These are phyloP conservation scores for Lucilia cuprina DNA, from an alignment of 1,140 invertebrate species.

Conservation along the genomic window DNA sequence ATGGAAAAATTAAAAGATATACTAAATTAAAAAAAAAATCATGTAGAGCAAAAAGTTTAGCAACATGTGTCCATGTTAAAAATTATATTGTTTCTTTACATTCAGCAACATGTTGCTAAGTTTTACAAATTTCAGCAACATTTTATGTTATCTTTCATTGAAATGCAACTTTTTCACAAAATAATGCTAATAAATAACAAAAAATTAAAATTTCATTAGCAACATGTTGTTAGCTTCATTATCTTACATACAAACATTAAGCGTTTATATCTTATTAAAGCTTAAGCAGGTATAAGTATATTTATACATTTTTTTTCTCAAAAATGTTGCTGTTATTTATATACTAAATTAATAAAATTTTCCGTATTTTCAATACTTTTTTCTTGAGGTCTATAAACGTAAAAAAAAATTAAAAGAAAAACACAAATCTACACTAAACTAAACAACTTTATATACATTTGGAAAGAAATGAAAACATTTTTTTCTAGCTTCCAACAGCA, in stretches of 20 bases:
- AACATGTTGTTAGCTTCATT: no score
- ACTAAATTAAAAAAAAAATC: not conserved
- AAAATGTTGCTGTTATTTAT: not conserved
- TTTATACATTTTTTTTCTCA: not conserved
- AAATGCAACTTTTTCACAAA: no score
- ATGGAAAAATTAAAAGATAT: not conserved
- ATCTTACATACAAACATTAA: no score
- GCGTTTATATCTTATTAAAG: not conserved
- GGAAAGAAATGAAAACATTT: not conserved
- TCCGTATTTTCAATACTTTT: not conserved
- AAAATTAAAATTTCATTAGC: no score
- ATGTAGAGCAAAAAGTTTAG: no score
- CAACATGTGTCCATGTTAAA: no score
- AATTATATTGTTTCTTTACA: no score
- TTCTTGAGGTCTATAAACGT: not conserved
- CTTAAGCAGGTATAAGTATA: not conserved
- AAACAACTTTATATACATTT: not conserved
- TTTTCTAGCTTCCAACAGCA: not conserved
- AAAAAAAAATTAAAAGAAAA: not conserved
- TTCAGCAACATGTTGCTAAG: slow-evolving; percentile 16
- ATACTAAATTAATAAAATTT: not conserved
- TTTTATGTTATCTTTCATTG: not conserved
- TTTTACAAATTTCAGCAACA: not conserved
- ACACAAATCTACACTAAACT: not conserved
- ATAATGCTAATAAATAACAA: no score